Evolutionary conservation across 2,888 invertebrate species (phyloP), one percentile per base, ranked within the genome.

Genomic region (Tachystola acroxantha): DNA sequence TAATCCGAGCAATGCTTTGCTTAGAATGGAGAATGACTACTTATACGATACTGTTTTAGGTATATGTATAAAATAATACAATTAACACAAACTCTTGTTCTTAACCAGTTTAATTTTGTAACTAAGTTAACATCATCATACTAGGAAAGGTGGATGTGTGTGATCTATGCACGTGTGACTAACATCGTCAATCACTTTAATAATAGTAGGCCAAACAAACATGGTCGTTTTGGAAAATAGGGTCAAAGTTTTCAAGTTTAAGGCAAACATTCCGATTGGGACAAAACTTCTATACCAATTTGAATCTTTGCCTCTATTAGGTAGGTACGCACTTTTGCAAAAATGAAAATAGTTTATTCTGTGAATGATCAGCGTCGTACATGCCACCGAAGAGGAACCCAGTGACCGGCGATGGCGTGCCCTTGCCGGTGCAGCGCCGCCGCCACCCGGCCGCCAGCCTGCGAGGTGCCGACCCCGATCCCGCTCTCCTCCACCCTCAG

Each of bases 341-440:
- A 64, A 75, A 80, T 84, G 74, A 79, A 77, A 84, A 80, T 62
- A 64, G 66, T 70, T 74, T 82, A 61, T 86, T 84, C 80, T 84
- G 72, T 78, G 57, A 77, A 78, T 81, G 81, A 71, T 80, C 78
- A 85, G 85, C 73, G 53, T 71, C 70, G 54, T 84, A 75, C 75
- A 60, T 65, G 57, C 85, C 80, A 68, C 82, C 89, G 86, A 84
- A 86, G 79, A 88, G 90, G 84, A 90, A 90, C 65, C 90, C 89
- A 56, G 90, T 90, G 79, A 90, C 90, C 59, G 90, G 90, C 64
- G 89, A 89, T 66, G 90, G 89, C 63, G 84, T 90, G 69, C 65
- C 68, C 63, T 66, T 89, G 74, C 84, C 81, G 73, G 86, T 85
- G 61, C 74, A 59, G 68, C 80, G 88, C 42, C 81, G 87, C 55